These are phyloP conservation scores for Nyctibius bracteatus DNA, from an alignment of 2,113 vertebrate species.

Conservation along the genomic window DNA sequence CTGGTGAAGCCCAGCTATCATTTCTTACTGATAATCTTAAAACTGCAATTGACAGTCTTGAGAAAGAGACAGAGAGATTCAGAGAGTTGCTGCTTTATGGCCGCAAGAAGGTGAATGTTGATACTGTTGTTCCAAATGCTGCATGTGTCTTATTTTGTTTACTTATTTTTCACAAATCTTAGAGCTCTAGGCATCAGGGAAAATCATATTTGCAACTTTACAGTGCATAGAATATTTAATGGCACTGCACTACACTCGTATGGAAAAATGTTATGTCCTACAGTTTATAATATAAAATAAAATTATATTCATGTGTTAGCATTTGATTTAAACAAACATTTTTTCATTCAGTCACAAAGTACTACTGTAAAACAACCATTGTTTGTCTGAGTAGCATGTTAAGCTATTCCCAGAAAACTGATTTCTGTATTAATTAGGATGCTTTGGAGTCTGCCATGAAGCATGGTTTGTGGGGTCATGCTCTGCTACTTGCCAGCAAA, in stretches of 20 bases:
- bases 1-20: constrained; percentile 85
- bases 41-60: constrained; percentile 70
- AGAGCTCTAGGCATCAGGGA: neutral
- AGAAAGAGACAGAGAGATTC: constrained; percentile 92
- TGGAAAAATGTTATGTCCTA: neutral
- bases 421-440: constrained; percentile 74
- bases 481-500: constrained; percentile 93
- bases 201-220: neutral
- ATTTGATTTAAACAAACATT: neutral
- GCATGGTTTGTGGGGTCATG: constrained; percentile 93
- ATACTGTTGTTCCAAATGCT: neutral
- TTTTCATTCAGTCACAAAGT: neutral
- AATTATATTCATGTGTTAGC: neutral
- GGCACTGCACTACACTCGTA: neutral
- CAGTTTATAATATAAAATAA: neutral
- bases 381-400: neutral
- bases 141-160: neutral
- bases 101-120: constrained; percentile 85
- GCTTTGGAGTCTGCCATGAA: constrained; percentile 97
- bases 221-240: neutral
- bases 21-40: constrained; percentile 87
- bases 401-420: neutral
- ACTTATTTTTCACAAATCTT: neutral
- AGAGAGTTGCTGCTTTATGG: constrained; percentile 94
- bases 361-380: neutral